These are phyloP conservation scores for Diplodus sargus DNA, from an alignment of 2,797 vertebrate species.

Conservation along the genomic window DNA sequence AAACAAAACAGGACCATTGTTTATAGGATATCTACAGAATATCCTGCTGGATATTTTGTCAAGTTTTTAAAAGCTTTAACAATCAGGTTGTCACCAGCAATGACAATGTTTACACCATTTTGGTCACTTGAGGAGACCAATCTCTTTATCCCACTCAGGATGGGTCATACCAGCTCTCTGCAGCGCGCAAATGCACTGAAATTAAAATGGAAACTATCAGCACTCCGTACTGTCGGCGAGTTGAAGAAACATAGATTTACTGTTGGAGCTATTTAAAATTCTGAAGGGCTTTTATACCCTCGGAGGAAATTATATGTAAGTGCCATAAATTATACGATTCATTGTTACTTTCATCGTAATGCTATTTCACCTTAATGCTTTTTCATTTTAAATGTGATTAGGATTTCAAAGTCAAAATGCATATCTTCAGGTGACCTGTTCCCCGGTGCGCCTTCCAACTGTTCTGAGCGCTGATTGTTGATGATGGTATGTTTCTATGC, in stretches of 20 bases:
- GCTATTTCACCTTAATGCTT: conserved; percentile 51
- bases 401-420: conserved; percentile 49
- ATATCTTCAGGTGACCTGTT: conserved; percentile 19
- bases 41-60: neutral
- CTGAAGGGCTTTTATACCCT: conserved; percentile 53
- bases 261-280: conserved; percentile 50
- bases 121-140: neutral
- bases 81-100: conserved; percentile 1
- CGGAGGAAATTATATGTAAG: conserved; percentile 56
- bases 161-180: conserved; percentile 10
- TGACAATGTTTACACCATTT: neutral
- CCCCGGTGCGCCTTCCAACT: neutral
- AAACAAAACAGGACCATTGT: conserved; percentile 9
- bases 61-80: neutral
- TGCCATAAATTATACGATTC: conserved; percentile 63
- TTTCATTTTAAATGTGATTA: conserved; percentile 65
- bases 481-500: neutral
- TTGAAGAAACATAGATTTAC: conserved; percentile 63
- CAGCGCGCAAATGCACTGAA: conserved; percentile 34
- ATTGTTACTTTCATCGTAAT: conserved; percentile 59
- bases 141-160: conserved; percentile 6
- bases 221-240: conserved; percentile 30
- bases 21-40: neutral
- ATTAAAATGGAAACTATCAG: conserved; percentile 50
- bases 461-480: neutral